Percentiles rank a stretch among this genome's conserved stretches.
Conservation (phyloP, 2,113 vertebrate genomes). For the Polyodon spathula region DNA sequence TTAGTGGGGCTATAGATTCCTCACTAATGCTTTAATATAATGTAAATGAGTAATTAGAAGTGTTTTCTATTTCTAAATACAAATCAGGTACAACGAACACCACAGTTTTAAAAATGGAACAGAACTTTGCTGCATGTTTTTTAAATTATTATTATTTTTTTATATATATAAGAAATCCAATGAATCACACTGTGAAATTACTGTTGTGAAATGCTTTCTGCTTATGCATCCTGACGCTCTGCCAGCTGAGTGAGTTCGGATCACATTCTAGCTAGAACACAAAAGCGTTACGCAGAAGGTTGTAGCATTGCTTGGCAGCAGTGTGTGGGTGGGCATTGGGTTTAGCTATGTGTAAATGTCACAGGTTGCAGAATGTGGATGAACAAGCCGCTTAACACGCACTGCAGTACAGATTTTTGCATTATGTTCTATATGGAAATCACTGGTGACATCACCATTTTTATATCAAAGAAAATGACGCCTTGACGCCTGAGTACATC, state of each 20-base stretch:
- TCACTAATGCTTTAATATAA: too few relatives aligned
- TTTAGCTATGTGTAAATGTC: constrained; percentile 12
- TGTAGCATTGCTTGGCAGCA: constrained; percentile 3
- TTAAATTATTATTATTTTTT: too few relatives aligned
- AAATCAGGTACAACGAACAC: neutral
- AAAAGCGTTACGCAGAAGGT: neutral
- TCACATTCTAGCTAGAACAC: constrained; percentile 6
- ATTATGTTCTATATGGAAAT: too few relatives aligned
- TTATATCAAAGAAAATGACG: too few relatives aligned
- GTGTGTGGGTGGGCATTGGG: neutral
- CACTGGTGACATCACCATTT: neutral
- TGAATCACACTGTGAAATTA: neutral
- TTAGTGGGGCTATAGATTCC: too few relatives aligned
- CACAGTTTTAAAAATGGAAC: too few relatives aligned
- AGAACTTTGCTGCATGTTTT: neutral
- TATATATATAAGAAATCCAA: neutral
- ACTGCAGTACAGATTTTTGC: neutral
- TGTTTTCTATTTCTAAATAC: neutral
- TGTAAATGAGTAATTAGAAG: neutral
- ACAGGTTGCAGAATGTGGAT: constrained; percentile 13
- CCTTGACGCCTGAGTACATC: too few relatives aligned
- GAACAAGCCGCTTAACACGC: constrained; percentile 7
- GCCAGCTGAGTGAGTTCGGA: neutral
- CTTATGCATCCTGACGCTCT: neutral
- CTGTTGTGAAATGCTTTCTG: neutral